Base-by-base conservation (phyloP, 2,888 invertebrate genomes). In the Leptarthrus brevirostris region DNA sequence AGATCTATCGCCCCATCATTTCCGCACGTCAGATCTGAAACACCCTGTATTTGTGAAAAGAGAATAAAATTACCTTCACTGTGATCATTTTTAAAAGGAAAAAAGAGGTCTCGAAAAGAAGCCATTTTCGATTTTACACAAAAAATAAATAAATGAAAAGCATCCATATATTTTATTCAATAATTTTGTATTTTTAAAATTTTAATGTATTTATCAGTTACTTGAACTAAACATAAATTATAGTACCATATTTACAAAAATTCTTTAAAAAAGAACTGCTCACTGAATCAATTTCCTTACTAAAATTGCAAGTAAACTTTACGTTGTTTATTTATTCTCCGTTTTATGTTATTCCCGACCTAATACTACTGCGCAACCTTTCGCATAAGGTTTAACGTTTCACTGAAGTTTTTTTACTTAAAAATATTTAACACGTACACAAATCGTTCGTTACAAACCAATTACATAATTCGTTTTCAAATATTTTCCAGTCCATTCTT, bases 151-250 rank as follows among this genome's bases (percentile, higher is more conserved):
- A 40, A 30, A 30, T 30, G 8, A 30, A 30, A 30, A n/a, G n/a
- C n/a, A n/a, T n/a, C 30, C 30, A 30, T 30, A 3, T 56, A 72
- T 56, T 61, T 61, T 72, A 47, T 26, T 61, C 56, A 44, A 58
- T 72, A 61, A 72, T 72, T 72, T 58, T 72, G 58, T 58, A 72
- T 72, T 61, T 58, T 72, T 61, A 44, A 72, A 72, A 72, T 72
- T 56, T 72, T 61, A 58, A 58, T 72, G 61, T 72, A 44, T 72
- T 58, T 72, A 61, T 61, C 22, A 58, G 40, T 72, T 47, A 49
- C 16, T 47, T 49, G 14, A 72, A 72, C 49, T 61, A 72, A 61
- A 34, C 44, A 56, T 72, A 72, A 72, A 72, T 72, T 72, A 72
- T 61, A 61, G 24, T 72, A 72, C 49, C 49, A 56, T 72, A 72